Evolutionary conservation across 2,113 vertebrate genomes (phyloP).

Genomic region (Stigmatopora nigra): DNA sequence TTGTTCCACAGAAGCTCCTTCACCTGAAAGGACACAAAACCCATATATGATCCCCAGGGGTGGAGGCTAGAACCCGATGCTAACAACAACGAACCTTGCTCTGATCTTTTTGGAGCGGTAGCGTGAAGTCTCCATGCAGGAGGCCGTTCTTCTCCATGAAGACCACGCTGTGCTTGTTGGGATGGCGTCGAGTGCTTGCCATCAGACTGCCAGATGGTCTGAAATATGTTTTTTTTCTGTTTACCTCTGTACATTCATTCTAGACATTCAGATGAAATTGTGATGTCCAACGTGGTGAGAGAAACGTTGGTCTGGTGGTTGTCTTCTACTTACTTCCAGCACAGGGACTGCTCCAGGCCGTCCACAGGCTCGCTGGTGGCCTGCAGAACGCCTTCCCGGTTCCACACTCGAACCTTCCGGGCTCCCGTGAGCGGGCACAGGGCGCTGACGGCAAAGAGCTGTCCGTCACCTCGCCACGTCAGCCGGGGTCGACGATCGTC

Average conservation of each 20-base stretch:
- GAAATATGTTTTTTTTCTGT: slow-evolving; percentile 14
- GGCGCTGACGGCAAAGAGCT: slow-evolving; percentile 85
- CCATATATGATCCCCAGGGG: background rate
- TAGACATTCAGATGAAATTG: no score
- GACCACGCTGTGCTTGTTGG: slow-evolving; percentile 86
- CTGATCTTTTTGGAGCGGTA: slow-evolving; percentile 80
- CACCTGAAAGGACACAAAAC: slow-evolving; percentile 67
- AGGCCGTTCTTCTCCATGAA: slow-evolving; percentile 98
- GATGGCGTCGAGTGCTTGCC: slow-evolving; percentile 81
- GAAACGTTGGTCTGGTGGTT: no score
- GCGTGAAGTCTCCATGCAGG: slow-evolving; percentile 87
- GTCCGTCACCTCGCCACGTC: slow-evolving; percentile 91
- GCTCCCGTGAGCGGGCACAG: slow-evolving; percentile 81
- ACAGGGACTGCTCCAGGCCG: slow-evolving; percentile 82
- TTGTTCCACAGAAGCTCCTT: slow-evolving; percentile 90
- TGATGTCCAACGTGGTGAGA: no score
- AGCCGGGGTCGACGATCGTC: slow-evolving; percentile 79
- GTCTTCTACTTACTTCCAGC: slow-evolving; percentile 82
- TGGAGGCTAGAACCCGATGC: background rate
- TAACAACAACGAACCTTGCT: slow-evolving; percentile 69
- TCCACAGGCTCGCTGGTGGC: slow-evolving; percentile 85
- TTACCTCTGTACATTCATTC: no score
- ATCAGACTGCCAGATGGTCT: slow-evolving; percentile 91
- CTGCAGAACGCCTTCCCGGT: slow-evolving; percentile 82
- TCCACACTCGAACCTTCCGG: slow-evolving; percentile 57